Evolutionary conservation across 2,888 invertebrate genomes (phyloP), one percentile per base, ranked within the genome.

Genomic region (Parnassius mnemosyne): DNA sequence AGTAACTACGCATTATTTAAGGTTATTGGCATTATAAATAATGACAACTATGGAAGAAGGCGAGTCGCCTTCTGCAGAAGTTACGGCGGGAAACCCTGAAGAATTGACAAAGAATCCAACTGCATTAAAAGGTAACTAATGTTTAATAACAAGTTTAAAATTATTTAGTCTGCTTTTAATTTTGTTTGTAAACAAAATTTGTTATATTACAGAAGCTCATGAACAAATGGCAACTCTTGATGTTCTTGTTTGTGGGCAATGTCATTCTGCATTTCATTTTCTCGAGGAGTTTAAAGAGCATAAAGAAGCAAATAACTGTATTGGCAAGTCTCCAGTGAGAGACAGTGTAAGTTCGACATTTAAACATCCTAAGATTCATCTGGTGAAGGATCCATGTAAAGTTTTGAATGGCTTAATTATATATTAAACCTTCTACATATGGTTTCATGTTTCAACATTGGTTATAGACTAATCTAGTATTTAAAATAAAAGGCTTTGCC

Each of bases 241-340:
- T 89, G 94, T 97, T 9, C 84, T 96, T 34, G 96, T 97, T 0
- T 97, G 97, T 85, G 97, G 97, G n/a, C 94, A 94, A 65, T 97
- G 97, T 77, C 95, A 96, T 79, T 92, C 93, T 56, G 95, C 95
- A 57, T 96, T 95, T 78, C 95, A 96, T 80, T 96, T 95, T 80
- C 83, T 96, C 57, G 95, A 96, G 76, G 95, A 95, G 69, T 96
- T 96, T 75, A 93, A 94, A 80, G 94, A 94, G 53, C 97, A 97
- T 75, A 95, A 95, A 75, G 92, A 90, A 69, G 86, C 88, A 12
- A 92, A 89, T 58, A 92, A 92, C 62, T 94, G 95, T 71, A 89
- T 92, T 46, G 92, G 93, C 69, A 92, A 93, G 65, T 94, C 95
- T 53, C 92, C 92, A 60, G 93, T 95, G 49, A 92, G 94, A 73